Evolutionary conservation across 2,797 vertebrate genomes (phyloP), one percentile per base, ranked within the genome.

Genomic region (Sebastes cheni): DNA sequence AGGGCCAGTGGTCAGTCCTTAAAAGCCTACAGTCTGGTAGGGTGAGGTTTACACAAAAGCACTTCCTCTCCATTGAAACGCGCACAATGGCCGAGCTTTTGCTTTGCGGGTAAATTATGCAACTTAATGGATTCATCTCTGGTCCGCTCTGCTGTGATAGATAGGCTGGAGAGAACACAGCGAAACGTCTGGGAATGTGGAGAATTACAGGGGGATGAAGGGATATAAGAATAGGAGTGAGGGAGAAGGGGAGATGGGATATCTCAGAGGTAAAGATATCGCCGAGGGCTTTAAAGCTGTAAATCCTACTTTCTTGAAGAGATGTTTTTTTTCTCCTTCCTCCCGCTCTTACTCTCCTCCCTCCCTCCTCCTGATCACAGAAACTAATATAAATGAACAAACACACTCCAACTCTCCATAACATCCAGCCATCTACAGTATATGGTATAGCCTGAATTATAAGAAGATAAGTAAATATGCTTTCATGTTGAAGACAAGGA

Each of bases 41-140:
- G 72, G 34, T 83, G 85, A 90, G 81, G 81, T 83, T 79, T 80
- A 64, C 77, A 91, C 83, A 92, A 91, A 92, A 91, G 87, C 81
- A 76, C 84, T 90, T 90, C 82, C 81, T 77, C 86, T 66, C 87
- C 60, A 85, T 87, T 91, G 75, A 92, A 91, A 91, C 56, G 25
- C 50, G n/a, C 71, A 93, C 89, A 91, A 93, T 88, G 77, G 87
- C 77, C 62, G 80, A 89, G 81, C 75, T 75, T 93, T 88, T 93
- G 86, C 91, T 93, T 88, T 86, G 84, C 60, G 89, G 92, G 86
- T 88, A 86, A 91, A 92, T 90, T 91, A 92, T 93, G 88, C 87
- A 91, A 90, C 89, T 83, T 89, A 93, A 94, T 93, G 92, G 91
- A 90, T 92, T 92, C 84, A 86, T 92, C 81, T 88, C 72, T 86